Evolutionary conservation across 2,888 invertebrate genomes (phyloP).

Genomic region (Lasioglossum calceatum): DNA sequence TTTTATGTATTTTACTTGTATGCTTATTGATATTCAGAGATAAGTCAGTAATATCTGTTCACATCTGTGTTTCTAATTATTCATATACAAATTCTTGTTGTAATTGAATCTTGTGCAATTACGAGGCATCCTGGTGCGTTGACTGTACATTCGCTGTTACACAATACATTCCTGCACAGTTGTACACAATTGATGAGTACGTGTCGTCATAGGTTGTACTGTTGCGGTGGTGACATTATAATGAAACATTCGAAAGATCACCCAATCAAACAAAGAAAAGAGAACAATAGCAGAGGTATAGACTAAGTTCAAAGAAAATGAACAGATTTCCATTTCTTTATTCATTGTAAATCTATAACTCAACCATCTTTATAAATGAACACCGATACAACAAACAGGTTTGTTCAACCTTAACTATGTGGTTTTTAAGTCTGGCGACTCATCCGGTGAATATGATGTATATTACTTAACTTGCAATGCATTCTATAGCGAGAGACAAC

Average conservation of each 20-base stretch:
- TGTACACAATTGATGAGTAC: constrained; percentile 52
- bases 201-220: constrained; percentile 42
- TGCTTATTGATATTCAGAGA: constrained; percentile 58
- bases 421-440: neutral
- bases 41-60: constrained; percentile 60
- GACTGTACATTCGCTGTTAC: constrained; percentile 67
- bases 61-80: constrained; percentile 43
- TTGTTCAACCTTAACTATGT: neutral
- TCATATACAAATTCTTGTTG: constrained; percentile 56
- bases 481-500: neutral
- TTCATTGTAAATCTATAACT: neutral
- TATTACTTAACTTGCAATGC: neutral
- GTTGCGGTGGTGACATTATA: constrained; percentile 55
- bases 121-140: constrained; percentile 63
- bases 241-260: constrained; percentile 5
- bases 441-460: neutral
- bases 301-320: neutral
- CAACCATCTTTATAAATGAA: neutral
- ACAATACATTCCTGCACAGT: constrained; percentile 58
- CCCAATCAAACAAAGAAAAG: neutral
- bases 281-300: too few species aligned
- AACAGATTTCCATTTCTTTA: neutral
- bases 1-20: constrained; percentile 49
- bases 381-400: neutral
- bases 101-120: constrained; percentile 62